Evolutionary conservation across 2,113 vertebrate species (phyloP).

Genomic region (Nyctereutes procyonoides): DNA sequence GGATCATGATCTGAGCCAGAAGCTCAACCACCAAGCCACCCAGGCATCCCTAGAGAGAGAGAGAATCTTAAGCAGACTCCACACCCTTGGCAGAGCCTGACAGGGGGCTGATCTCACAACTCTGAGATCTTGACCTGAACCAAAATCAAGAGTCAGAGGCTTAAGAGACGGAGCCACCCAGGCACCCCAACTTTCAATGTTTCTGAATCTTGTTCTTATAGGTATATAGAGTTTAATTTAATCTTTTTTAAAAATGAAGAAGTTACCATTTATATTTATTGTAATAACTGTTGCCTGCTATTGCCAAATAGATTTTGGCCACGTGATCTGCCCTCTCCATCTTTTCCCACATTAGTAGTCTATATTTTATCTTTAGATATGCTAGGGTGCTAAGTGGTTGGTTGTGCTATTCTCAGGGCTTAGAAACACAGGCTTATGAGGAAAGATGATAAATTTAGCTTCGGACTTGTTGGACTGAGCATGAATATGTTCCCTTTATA

Average conservation of each 20-base stretch:
- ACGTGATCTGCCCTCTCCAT: neutral
- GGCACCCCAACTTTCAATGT: neutral
- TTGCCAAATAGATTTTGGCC: neutral
- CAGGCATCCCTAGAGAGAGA: neutral
- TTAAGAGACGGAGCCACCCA: neutral
- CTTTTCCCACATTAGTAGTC: neutral
- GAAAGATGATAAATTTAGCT: neutral
- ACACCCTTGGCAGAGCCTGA: neutral
- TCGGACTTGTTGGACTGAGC: neutral
- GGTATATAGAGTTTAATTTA: neutral
- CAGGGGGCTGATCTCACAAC: neutral
- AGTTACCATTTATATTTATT: slow-evolving; percentile 11
- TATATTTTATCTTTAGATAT: neutral
- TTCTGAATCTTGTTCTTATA: neutral
- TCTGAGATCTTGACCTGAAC: neutral
- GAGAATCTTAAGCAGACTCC: neutral
- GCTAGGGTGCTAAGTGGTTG: neutral
- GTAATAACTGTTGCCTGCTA: neutral
- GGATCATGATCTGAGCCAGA: too few species aligned
- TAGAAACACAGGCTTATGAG: neutral
- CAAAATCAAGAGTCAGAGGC: neutral
- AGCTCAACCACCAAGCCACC: too few species aligned
- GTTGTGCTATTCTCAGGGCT: neutral
- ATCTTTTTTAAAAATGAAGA: slow-evolving; percentile 36
- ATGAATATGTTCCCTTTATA: neutral